Base-by-base conservation (phyloP, 1,140 invertebrate species). In the Daktulosphaira vitifoliae region DNA sequence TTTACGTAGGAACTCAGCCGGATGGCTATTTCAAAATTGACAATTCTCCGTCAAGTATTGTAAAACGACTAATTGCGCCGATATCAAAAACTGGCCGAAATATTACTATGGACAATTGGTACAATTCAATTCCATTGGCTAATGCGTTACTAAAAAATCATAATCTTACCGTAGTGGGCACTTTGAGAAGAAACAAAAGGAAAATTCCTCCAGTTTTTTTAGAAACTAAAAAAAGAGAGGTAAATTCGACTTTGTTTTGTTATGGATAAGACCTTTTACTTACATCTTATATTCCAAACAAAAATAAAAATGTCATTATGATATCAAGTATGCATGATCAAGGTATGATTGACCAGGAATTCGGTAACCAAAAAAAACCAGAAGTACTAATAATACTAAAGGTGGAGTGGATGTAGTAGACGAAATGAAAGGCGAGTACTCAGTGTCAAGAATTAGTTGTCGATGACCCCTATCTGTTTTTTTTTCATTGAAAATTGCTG, bases 81-180 rank as follows among this genome's bases (percentile, higher is more conserved):
- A 70, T 70, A 59, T 48, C 68, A 48, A 56, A 69, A 20, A 70
- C 67, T 22, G 70, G 71, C 22, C 51, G 73, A 46, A 72, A 72
- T 62, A 51, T 76, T 13, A 73, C 72, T 11, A 68, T 68, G 66
- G 74, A 76, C 67, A 76, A 76, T 68, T 76, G 71, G 71, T 75
- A 75, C 66, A 71, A 66, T n/a, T 70, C 69, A 1, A 54, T 74
- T 11, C 52, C 64, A 49, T 66, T 74, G 44, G 70, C 68, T 37
- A 71, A 75, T 54, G 68, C 69, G 25, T 68, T 76, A n/a, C n/a
- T 37, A 20, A 50, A 59, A 62, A 44, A 50, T 48, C 22, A 67
- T 38, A 67, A 65, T 11, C 49, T 66, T 18, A 69, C 64, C 22
- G 23, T 66, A 11, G 70, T 73, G 18, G 76, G 71, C 4, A 76